These are phyloP conservation scores for Loriculus beryllinus DNA, from an alignment of 2,797 vertebrate species.

Conservation along the genomic window DNA sequence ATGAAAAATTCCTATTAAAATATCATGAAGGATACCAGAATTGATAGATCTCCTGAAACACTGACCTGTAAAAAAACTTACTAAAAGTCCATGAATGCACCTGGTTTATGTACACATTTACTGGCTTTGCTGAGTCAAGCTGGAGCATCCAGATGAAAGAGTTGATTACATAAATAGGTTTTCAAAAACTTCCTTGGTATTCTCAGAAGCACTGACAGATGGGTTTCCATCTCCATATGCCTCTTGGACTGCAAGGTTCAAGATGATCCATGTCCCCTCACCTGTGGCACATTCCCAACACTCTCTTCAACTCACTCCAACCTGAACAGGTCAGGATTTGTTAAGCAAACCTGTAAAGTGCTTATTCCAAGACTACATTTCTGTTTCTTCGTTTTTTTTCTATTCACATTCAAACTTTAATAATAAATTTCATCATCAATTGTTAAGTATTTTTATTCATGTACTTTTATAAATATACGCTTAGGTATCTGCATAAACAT, in stretches of 20 bases:
- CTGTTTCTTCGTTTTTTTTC: background rate
- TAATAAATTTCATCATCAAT: rapidly evolving
- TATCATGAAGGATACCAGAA: background rate
- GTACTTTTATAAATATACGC: background rate
- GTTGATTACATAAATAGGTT: background rate
- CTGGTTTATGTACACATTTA: background rate
- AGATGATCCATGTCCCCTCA: background rate
- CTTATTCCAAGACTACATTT: background rate
- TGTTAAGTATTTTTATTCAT: background rate
- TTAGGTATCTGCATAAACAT: background rate
- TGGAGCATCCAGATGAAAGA: background rate
- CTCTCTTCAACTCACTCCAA: background rate
- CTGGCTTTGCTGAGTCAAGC: background rate
- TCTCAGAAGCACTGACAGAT: background rate
- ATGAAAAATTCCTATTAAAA: background rate
- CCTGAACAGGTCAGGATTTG: background rate
- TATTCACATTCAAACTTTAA: background rate
- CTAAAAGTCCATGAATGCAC: background rate
- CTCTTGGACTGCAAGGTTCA: background rate
- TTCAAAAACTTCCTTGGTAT: background rate
- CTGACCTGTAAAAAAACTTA: background rate
- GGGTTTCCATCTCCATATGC: background rate
- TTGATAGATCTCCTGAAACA: background rate
- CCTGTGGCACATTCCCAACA: background rate
- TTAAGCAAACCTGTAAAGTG: background rate